Conservation (phyloP, 2,888 invertebrate species). For the Eurytoma californica region DNA sequence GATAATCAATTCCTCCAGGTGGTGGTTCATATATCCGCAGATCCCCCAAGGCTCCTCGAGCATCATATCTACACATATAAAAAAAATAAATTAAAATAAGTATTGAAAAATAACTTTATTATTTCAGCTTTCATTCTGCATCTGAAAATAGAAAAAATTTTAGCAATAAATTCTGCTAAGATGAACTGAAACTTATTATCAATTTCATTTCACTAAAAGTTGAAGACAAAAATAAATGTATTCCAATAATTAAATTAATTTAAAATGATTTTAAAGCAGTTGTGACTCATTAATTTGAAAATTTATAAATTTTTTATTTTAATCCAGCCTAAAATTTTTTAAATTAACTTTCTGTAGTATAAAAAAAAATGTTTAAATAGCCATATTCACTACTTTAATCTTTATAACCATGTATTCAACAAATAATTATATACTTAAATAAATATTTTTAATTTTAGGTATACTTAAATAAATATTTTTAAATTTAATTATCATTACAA, state of each 20-base stretch:
- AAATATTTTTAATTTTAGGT: not conserved
- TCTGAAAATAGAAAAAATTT: constrained; percentile 56
- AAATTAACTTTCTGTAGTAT: not conserved
- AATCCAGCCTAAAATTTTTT: not conserved
- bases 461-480: not conserved
- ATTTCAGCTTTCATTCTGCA: constrained; percentile 54
- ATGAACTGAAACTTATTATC: constrained; percentile 31
- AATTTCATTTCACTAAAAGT: constrained; percentile 21
- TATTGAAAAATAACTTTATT: constrained; percentile 27
- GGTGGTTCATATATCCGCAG: constrained; percentile 87
- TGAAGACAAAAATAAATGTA: constrained; percentile 27
- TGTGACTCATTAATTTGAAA: too few species aligned
- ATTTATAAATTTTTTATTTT: too few species aligned
- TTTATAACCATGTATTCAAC: constrained; percentile 39
- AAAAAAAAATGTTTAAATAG: not conserved
- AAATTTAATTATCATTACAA: not conserved
- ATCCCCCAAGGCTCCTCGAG: constrained; percentile 93
- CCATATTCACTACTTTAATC: constrained; percentile 54
- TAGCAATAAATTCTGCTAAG: constrained; percentile 42
- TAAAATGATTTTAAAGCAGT: too few species aligned
- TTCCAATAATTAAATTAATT: too few species aligned
- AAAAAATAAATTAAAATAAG: constrained; percentile 48
- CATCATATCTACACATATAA: constrained; percentile 87
- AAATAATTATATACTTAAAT: constrained; percentile 1
- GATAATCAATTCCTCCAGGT: constrained; percentile 82